phyloP scores from a whole-genome alignment of 1,140 invertebrate species.

The Leptinotarsa lineolata region DNA sequence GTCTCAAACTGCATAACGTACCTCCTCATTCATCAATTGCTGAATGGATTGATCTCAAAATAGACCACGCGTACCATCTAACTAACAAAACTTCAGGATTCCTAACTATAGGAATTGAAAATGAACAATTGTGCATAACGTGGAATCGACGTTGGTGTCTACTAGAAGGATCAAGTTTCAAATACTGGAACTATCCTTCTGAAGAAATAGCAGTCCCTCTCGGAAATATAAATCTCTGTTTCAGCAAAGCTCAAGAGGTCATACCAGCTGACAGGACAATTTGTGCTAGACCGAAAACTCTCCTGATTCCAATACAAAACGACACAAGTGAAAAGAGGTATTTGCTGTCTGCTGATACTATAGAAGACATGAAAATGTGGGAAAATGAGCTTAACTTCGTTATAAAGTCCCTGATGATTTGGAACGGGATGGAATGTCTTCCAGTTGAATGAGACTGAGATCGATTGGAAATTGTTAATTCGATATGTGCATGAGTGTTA shows the following conservation, averaged over 20 bases:
- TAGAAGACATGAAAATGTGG: constrained; percentile 54
- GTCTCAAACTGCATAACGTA: constrained; percentile 43
- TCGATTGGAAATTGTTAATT: too few relatives aligned
- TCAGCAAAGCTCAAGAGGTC: constrained; percentile 47
- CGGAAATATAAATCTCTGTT: constrained; percentile 51
- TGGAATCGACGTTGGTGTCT: constrained; percentile 58
- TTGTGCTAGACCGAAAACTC: constrained; percentile 55
- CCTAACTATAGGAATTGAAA: constrained; percentile 51
- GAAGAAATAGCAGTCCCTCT: constrained; percentile 51
- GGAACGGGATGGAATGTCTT: constrained; percentile 44
- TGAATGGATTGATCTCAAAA: constrained; percentile 48
- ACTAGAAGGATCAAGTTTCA: constrained; percentile 48
- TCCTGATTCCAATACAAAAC: constrained; percentile 47
- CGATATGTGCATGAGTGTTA: too few relatives aligned
- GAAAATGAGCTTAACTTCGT: constrained; percentile 54
- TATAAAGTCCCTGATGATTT: constrained; percentile 48
- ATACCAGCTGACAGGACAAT: constrained; percentile 45
- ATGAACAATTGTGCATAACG: constrained; percentile 35
- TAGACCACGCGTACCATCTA: constrained; percentile 48
- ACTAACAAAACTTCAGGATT: constrained; percentile 51
- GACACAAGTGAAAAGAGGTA: constrained; percentile 38
- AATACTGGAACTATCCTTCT: constrained; percentile 58
- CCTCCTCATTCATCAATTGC: constrained; percentile 46
- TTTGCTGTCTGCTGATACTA: constrained; percentile 52
- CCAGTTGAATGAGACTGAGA: background rate